phyloP scores from a whole-genome alignment of 2,113 vertebrate genomes.

The Platycercus adscitus region DNA sequence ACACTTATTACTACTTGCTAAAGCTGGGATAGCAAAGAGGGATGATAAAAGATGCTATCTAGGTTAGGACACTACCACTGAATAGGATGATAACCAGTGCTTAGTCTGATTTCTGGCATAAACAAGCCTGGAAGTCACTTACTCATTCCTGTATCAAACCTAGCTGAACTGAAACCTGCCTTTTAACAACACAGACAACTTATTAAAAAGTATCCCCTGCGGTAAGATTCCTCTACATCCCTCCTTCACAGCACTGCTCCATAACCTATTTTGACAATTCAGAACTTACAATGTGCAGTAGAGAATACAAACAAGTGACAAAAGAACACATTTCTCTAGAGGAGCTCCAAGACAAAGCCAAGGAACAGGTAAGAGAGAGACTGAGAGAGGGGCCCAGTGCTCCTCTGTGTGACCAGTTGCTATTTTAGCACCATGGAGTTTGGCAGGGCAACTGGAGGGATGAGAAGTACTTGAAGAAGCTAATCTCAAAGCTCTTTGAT shows the following conservation, averaged over 20 bases:
- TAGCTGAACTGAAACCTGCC: background rate
- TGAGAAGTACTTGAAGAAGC: background rate
- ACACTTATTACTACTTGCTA: background rate
- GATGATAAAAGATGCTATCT: background rate
- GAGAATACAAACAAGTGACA: background rate
- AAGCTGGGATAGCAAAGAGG: background rate
- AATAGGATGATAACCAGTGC: fast-evolving
- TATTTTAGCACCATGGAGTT: background rate
- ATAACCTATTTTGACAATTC: background rate
- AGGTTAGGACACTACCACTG: background rate
- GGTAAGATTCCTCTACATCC: background rate
- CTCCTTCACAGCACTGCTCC: background rate
- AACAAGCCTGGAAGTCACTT: background rate
- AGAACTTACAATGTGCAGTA: background rate
- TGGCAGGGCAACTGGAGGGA: background rate
- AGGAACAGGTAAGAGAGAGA: background rate
- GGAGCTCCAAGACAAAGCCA: background rate
- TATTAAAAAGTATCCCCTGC: background rate
- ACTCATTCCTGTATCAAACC: background rate
- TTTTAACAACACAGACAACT: background rate
- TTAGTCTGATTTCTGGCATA: background rate
- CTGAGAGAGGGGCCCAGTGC: background rate
- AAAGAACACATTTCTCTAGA: background rate
- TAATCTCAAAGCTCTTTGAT: background rate
- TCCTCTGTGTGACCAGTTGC: fast-evolving